A percentile compares a stretch with the other conserved stretches of the same genome.
phyloP scores from a whole-genome alignment of 1,140 invertebrate genomes.

The Wasmannia auropunctata region DNA sequence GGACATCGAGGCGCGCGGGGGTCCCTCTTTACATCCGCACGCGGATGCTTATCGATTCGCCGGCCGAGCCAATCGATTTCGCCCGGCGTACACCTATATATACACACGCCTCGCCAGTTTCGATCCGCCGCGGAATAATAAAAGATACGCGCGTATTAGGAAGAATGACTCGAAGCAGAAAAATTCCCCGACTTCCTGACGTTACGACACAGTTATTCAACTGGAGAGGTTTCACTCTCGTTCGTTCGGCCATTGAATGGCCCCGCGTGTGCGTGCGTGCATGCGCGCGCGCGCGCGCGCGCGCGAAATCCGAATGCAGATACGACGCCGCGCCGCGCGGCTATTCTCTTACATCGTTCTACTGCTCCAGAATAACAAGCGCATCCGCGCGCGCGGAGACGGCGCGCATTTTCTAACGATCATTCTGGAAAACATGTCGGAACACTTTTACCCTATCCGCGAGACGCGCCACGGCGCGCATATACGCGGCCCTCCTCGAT shows the following conservation, averaged over 20 bases:
- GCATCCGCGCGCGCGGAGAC: conserved; percentile 1
- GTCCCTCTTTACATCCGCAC: neutral
- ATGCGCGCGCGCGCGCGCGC: conserved; percentile 44
- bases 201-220: conserved; percentile 72
- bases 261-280: conserved; percentile 41
- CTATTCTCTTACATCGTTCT: conserved; percentile 36
- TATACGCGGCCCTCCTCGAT: too few species aligned
- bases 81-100: neutral
- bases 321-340: too few species aligned
- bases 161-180: neutral
- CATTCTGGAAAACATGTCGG: conserved; percentile 32
- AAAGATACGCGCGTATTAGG: conserved; percentile 21
- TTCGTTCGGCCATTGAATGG: conserved; percentile 43
- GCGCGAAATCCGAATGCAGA: conserved; percentile 62
- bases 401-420: neutral
- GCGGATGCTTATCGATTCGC: neutral
- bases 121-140: conserved; percentile 39
- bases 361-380: conserved; percentile 66
- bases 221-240: conserved; percentile 68
- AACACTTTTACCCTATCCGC: conserved; percentile 36
- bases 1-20: neutral
- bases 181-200: conserved; percentile 43
- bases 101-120: neutral
- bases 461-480: too few species aligned
- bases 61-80: conserved; percentile 11